phyloP scores from a whole-genome alignment of 2,113 vertebrate species.

The Carlito syrichta region DNA sequence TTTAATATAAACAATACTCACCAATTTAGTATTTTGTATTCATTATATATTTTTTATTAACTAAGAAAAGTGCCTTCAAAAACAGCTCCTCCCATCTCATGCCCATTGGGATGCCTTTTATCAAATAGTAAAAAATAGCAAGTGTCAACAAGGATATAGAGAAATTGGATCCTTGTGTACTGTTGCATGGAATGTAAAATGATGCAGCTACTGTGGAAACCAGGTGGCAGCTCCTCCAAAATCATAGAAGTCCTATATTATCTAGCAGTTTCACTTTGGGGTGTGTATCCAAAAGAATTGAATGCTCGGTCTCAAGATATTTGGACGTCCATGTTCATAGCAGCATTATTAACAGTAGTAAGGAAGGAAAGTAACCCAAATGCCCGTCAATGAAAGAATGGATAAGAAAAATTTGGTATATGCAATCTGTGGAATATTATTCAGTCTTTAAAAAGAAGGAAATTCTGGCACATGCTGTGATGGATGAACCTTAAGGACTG shows the following conservation, averaged over 20 bases:
- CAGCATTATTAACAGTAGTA: not conserved
- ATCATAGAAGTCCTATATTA: not conserved
- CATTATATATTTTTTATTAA: not conserved
- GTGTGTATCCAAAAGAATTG: not conserved
- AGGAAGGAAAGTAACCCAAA: not conserved
- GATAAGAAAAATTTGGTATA: not conserved
- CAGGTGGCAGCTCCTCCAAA: not conserved
- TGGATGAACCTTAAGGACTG: not conserved
- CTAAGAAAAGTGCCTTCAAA: not conserved
- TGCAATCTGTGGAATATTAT: not conserved
- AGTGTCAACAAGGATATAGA: not conserved
- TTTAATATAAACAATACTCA: not conserved
- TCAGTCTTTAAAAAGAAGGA: not conserved
- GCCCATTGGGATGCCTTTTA: not conserved
- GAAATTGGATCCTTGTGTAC: not conserved
- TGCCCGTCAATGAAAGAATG: not conserved
- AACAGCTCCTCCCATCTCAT: not conserved
- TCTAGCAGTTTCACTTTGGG: no score
- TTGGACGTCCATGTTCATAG: not conserved
- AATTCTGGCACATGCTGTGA: not conserved
- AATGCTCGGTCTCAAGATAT: not conserved
- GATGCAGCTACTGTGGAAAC: not conserved
- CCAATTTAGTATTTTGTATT: not conserved
- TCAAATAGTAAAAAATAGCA: not conserved
- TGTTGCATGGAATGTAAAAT: not conserved